Percentiles rank a stretch among this genome's conserved stretches.
These are phyloP conservation scores for Salarias fasciatus DNA, from an alignment of 2,797 vertebrate genomes.

Conservation along the genomic window DNA sequence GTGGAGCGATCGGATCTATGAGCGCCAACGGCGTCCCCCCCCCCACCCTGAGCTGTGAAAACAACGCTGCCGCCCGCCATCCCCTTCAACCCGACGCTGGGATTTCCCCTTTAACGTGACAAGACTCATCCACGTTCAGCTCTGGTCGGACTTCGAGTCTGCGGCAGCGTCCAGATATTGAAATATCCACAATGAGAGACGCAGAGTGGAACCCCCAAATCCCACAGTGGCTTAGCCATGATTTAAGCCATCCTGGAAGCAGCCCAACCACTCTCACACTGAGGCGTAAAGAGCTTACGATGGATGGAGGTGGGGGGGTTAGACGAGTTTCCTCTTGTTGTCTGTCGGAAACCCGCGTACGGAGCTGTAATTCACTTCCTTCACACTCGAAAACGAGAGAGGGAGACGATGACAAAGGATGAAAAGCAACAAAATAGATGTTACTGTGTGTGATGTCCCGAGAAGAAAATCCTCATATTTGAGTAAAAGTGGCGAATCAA, in stretches of 20 bases:
- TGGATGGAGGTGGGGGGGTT: constrained; percentile 39
- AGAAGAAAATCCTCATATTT: neutral
- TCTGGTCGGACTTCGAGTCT: no score
- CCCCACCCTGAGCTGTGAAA: constrained; percentile 43
- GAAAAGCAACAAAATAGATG: neutral
- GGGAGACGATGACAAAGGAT: neutral
- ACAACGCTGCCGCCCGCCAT: constrained; percentile 36
- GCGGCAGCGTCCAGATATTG: constrained; percentile 47
- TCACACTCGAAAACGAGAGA: no score
- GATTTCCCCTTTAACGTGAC: constrained; percentile 19
- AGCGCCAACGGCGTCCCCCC: constrained; percentile 6
- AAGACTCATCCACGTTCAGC: constrained; percentile 6
- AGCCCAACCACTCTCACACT: constrained; percentile 68
- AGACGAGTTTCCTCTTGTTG: constrained; percentile 23
- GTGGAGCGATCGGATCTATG: constrained; percentile 44
- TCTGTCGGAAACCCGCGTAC: constrained; percentile 41
- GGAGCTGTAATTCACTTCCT: constrained; percentile 24
- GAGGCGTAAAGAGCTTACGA: constrained; percentile 72
- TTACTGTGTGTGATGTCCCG: no score
- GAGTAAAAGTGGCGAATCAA: constrained; percentile 37
- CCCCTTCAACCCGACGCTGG: neutral
- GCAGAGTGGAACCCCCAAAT: constrained; percentile 55
- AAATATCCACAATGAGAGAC: constrained; percentile 47
- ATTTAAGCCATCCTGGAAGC: constrained; percentile 71
- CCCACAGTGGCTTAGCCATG: constrained; percentile 61